Percentiles rank a stretch among this genome's conserved stretches.
phyloP scores from a whole-genome alignment of 2,797 vertebrate genomes.

The Picus viridis region DNA sequence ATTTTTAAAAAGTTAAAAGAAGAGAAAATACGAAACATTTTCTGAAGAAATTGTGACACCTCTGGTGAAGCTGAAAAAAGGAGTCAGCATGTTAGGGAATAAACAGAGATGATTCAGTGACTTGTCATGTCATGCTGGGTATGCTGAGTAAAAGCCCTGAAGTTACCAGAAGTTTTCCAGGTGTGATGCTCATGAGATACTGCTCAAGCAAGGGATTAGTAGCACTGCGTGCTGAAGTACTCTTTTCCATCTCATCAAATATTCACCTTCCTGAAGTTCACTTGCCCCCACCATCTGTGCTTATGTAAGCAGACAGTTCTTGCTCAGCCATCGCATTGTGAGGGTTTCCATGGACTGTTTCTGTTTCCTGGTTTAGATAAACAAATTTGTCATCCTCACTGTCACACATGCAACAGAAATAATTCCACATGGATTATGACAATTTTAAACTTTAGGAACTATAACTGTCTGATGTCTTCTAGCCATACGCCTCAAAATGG shows the following conservation, averaged over 20 bases:
- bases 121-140: not conserved
- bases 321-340: not conserved
- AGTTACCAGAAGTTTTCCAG: constrained; percentile 10
- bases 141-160: constrained; percentile 7
- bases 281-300: not conserved
- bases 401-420: not conserved
- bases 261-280: constrained; percentile 12
- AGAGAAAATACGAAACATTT: not conserved
- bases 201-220: not conserved
- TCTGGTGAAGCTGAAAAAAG: not conserved
- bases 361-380: not conserved
- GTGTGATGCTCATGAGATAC: not conserved
- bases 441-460: not conserved
- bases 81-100: not conserved
- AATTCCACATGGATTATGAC: not conserved
- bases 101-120: constrained; percentile 11
- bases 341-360: not conserved
- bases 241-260: constrained; percentile 32
- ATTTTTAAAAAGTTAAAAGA: not conserved
- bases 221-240: constrained; percentile 3
- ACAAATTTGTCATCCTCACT: not conserved
- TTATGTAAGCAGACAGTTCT: not conserved
- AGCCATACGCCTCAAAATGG: not conserved
- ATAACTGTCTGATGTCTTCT: not conserved
- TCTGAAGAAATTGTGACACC: not conserved